Conservation (phyloP, 2,797 vertebrate genomes). For the Pelobates cultripes region DNA sequence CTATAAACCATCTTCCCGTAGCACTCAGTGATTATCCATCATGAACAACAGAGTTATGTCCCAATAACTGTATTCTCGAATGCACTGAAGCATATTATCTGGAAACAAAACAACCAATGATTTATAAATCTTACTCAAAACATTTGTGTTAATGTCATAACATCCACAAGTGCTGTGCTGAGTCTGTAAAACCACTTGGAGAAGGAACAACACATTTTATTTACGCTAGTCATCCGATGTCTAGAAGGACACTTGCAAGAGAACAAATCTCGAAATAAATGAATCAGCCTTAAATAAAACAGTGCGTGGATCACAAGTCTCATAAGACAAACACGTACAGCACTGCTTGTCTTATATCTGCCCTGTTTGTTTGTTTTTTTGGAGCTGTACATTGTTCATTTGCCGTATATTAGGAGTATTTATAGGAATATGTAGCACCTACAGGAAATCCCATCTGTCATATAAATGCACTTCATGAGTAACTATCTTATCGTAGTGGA, state of each 20-base stretch:
- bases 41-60: constrained; percentile 25
- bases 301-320: no score
- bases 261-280: constrained; percentile 25
- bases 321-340: no score
- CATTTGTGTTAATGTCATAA: constrained; percentile 42
- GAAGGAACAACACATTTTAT: constrained; percentile 16
- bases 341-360: no score
- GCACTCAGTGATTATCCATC: constrained; percentile 22
- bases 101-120: constrained; percentile 1
- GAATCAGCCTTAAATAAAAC: background rate
- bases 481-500: no score
- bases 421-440: no score
- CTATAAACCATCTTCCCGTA: constrained; percentile 18
- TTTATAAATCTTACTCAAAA: constrained; percentile 15
- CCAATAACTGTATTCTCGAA: background rate
- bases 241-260: background rate
- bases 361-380: no score
- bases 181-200: background rate
- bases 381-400: no score
- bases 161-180: constrained; percentile 29
- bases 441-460: no score
- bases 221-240: constrained; percentile 5
- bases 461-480: no score
- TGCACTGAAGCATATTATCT: constrained; percentile 18
- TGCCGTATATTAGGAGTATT: no score